phyloP scores from a whole-genome alignment of 2,797 vertebrate genomes.

The Anniella stebbinsi region DNA sequence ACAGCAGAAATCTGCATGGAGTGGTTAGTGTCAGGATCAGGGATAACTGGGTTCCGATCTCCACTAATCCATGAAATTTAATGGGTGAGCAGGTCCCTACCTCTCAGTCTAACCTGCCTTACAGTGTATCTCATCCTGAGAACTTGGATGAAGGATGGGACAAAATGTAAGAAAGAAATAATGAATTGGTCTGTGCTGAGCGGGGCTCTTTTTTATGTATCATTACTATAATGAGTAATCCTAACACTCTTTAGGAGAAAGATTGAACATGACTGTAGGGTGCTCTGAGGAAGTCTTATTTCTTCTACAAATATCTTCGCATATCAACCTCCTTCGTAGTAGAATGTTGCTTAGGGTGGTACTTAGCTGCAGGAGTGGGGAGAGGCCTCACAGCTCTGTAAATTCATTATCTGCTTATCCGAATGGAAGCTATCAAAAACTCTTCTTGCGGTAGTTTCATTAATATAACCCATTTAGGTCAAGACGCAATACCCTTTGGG shows the following conservation, averaged over 20 bases:
- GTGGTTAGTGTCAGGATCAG: neutral
- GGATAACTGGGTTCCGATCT: neutral
- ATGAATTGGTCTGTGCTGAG: neutral
- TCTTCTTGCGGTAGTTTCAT: constrained; percentile 35
- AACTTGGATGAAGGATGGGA: neutral
- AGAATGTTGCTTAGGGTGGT: neutral
- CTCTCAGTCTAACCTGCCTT: neutral
- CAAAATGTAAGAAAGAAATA: too few species aligned
- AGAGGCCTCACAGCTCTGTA: neutral
- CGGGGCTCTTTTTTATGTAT: neutral
- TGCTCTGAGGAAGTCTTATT: neutral
- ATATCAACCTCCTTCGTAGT: neutral
- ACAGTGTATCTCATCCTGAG: neutral
- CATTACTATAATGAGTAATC: neutral
- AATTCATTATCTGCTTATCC: constrained; percentile 12
- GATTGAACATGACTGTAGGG: too few species aligned
- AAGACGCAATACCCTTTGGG: constrained; percentile 33
- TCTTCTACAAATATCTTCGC: neutral
- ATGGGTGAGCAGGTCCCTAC: too few species aligned
- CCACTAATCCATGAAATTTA: neutral
- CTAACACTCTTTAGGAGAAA: neutral
- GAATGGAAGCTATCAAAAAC: constrained; percentile 14
- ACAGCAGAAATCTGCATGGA: too few species aligned
- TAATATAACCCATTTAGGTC: constrained; percentile 15
- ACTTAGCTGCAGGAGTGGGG: neutral